phyloP scores from a whole-genome alignment of 2,888 invertebrate genomes.

The Iselma pallidipennis region DNA sequence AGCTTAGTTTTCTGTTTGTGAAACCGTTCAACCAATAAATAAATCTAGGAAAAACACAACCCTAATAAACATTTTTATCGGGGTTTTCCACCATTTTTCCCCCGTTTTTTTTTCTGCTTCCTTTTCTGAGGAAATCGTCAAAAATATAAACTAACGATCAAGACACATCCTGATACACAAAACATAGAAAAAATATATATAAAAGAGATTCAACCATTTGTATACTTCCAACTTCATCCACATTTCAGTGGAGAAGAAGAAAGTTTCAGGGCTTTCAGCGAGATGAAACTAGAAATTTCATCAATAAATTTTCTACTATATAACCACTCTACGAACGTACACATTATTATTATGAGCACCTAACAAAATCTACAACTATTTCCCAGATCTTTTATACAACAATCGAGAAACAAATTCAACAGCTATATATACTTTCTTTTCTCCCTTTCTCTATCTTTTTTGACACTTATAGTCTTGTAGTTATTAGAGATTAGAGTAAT shows the following conservation, averaged over 20 bases:
- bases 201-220: neutral
- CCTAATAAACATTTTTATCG: neutral
- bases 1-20: constrained; percentile 5
- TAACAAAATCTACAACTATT: neutral
- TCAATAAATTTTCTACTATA: neutral
- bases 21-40: neutral
- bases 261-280: constrained; percentile 5
- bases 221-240: constrained; percentile 2
- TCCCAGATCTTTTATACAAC: neutral
- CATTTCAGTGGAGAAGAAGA: neutral
- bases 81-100: neutral
- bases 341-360: neutral
- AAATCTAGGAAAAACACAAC: neutral
- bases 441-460: neutral
- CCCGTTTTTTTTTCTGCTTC: neutral
- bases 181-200: neutral
- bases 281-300: constrained; percentile 5
- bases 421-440: neutral
- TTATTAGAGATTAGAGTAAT: constrained; percentile 1
- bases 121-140: neutral
- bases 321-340: neutral
- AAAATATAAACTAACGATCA: neutral
- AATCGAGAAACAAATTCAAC: neutral
- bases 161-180: neutral
- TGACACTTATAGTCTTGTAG: neutral